A percentile compares a stretch with the other conserved stretches of the same genome.
Conservation (phyloP, 2,888 invertebrate species). For the Melanchra persicariae region DNA sequence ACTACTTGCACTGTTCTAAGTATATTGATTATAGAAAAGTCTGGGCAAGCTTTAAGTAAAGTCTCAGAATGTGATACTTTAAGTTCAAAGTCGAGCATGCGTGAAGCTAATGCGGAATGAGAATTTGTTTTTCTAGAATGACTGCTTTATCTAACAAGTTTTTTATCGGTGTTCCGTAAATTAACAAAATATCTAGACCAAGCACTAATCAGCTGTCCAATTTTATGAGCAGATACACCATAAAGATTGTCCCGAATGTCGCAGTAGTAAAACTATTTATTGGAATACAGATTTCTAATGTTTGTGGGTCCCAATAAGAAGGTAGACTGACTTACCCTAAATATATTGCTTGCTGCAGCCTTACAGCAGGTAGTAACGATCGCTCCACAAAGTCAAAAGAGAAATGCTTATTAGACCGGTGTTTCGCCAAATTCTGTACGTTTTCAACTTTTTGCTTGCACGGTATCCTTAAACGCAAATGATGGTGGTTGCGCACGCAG, state of each 20-base stretch:
- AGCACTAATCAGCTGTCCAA: background rate
- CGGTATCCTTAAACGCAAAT: constrained; percentile 43
- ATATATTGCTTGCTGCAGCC: background rate
- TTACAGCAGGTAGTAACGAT: constrained; percentile 9
- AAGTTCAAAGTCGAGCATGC: constrained; percentile 7
- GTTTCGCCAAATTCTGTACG: constrained; percentile 38
- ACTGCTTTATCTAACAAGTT: background rate
- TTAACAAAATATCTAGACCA: constrained; percentile 2
- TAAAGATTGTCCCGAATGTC: background rate
- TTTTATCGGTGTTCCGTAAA: background rate
- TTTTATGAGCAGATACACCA: background rate
- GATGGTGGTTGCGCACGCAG: constrained; percentile 44
- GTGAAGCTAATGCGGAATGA: constrained; percentile 5
- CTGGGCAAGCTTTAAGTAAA: background rate
- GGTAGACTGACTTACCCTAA: background rate
- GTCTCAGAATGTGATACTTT: constrained; percentile 5
- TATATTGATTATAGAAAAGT: no score
- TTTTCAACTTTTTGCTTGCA: constrained; percentile 39
- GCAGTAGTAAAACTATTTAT: background rate
- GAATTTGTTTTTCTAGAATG: constrained; percentile 1
- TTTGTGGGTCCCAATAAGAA: background rate
- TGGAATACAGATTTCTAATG: background rate
- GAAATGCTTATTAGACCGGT: constrained; percentile 35
- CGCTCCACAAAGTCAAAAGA: constrained; percentile 18
- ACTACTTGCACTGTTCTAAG: no score